Conservation (phyloP, 2,888 invertebrate genomes). For the Acleris literana region DNA sequence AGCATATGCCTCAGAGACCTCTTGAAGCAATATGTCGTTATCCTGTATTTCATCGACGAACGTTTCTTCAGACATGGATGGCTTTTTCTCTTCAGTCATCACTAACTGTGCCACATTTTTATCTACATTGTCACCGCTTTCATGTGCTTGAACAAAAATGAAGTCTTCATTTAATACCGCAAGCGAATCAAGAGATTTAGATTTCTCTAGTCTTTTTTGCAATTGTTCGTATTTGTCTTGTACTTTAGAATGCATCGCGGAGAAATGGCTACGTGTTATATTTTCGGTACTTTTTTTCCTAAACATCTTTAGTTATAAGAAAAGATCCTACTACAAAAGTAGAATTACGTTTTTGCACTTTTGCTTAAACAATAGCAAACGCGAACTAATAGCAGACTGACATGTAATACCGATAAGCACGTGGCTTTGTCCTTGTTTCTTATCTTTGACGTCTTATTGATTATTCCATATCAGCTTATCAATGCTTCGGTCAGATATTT, state of each 20-base stretch:
- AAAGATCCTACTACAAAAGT: conserved; percentile 6
- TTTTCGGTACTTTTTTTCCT: conserved; percentile 42
- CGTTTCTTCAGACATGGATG: conserved; percentile 40
- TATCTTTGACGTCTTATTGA: conserved; percentile 64
- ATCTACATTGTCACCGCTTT: conserved; percentile 50
- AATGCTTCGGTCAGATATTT: conserved; percentile 35
- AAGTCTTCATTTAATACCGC: conserved; percentile 54
- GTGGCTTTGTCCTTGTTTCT: conserved; percentile 44
- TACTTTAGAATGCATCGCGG: conserved; percentile 65
- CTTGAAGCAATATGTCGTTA: conserved; percentile 49
- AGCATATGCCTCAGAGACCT: conserved; percentile 41
- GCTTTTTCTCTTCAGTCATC: conserved; percentile 41
- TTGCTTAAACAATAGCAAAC: conserved; percentile 2
- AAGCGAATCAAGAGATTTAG: conserved; percentile 66
- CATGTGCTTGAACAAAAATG: conserved; percentile 41
- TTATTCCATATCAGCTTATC: conserved; percentile 58
- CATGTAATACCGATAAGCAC: conserved; percentile 24
- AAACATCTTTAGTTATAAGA: conserved; percentile 51
- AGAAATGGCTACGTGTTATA: conserved; percentile 58
- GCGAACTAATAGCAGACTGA: conserved; percentile 14
- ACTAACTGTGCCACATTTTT: conserved; percentile 42
- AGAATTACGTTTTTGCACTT: conserved; percentile 25
- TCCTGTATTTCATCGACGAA: conserved; percentile 52
- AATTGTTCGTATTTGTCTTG: conserved; percentile 71
- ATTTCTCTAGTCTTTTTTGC: conserved; percentile 70